A percentile compares a stretch with the other conserved stretches of the same genome.
These are phyloP conservation scores for Tanytarsus gracilentus DNA, from an alignment of 2,888 invertebrate species.

Conservation along the genomic window DNA sequence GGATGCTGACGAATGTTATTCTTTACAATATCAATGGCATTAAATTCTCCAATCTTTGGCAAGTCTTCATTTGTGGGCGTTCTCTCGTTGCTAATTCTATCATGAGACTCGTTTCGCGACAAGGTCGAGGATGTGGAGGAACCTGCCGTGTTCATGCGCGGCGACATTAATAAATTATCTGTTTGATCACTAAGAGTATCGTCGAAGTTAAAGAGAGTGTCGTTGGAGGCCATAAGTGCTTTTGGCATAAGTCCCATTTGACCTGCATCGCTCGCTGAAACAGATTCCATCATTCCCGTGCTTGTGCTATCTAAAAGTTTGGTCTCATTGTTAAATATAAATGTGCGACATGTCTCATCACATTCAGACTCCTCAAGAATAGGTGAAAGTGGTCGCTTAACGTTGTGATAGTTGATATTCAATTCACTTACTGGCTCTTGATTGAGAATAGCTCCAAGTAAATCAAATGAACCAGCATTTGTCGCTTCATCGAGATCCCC, in stretches of 20 bases:
- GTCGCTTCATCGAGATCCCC: slow-evolving; percentile 24
- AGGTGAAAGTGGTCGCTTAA: slow-evolving; percentile 33
- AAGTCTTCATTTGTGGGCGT: slow-evolving; percentile 22
- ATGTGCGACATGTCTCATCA: slow-evolving; percentile 34
- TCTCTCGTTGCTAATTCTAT: slow-evolving; percentile 4
- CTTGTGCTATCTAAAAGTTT: slow-evolving; percentile 34
- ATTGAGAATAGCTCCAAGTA: slow-evolving; percentile 19
- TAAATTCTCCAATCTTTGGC: slow-evolving; percentile 11
- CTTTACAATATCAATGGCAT: slow-evolving; percentile 10
- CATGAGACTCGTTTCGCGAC: slow-evolving; percentile 27
- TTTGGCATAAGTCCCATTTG: slow-evolving; percentile 32
- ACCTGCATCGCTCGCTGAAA: slow-evolving; percentile 32
- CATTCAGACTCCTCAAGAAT: slow-evolving; percentile 34
- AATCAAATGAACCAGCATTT: slow-evolving; percentile 15
- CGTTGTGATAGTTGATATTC: slow-evolving; percentile 31
- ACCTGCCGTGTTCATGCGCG: slow-evolving; percentile 30
- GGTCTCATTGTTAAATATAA: slow-evolving; percentile 33
- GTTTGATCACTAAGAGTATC: slow-evolving; percentile 32
- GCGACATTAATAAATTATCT: slow-evolving; percentile 32
- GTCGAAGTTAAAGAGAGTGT: slow-evolving; percentile 34
- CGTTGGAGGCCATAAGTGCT: slow-evolving; percentile 34
- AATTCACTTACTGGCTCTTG: slow-evolving; percentile 31
- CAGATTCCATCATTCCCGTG: slow-evolving; percentile 33
- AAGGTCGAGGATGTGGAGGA: slow-evolving; percentile 27
- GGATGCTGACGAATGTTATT: slow-evolving; percentile 23